Percentiles rank a stretch among this genome's conserved stretches.
phyloP scores from a whole-genome alignment of 2,888 invertebrate species.

The Cephalotes varians region DNA sequence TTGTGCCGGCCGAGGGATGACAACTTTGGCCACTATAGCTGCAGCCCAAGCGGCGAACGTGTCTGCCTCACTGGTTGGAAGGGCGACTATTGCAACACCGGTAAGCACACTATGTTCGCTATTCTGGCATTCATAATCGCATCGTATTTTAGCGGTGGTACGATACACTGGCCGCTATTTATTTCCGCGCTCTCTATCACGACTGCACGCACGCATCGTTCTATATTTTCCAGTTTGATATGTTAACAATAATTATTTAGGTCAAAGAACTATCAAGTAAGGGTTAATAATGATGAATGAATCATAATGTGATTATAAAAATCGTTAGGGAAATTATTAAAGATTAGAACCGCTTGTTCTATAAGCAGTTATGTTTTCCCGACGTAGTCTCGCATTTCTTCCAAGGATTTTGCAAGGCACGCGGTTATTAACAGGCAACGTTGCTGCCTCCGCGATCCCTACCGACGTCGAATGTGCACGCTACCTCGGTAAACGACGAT shows the following conservation, averaged over 20 bases:
- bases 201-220: constrained; percentile 66
- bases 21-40: constrained; percentile 97
- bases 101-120: constrained; percentile 88
- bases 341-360: background rate
- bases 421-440: constrained; percentile 36
- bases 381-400: background rate
- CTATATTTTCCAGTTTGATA: background rate
- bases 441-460: constrained; percentile 17
- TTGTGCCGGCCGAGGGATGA: constrained; percentile 96
- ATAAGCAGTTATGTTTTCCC: background rate
- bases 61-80: constrained; percentile 97
- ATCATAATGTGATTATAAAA: background rate
- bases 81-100: constrained; percentile 96
- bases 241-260: background rate
- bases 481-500: constrained; percentile 43
- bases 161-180: background rate
- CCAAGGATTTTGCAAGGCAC: constrained; percentile 3
- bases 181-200: constrained; percentile 62
- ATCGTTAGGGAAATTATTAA: background rate
- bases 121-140: constrained; percentile 14
- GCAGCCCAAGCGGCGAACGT: constrained; percentile 94
- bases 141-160: background rate
- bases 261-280: background rate
- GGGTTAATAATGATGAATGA: background rate
- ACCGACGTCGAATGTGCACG: constrained; percentile 33